Conservation (phyloP, 1,140 invertebrate species). For the Scaptodrosophila lebanonensis region DNA sequence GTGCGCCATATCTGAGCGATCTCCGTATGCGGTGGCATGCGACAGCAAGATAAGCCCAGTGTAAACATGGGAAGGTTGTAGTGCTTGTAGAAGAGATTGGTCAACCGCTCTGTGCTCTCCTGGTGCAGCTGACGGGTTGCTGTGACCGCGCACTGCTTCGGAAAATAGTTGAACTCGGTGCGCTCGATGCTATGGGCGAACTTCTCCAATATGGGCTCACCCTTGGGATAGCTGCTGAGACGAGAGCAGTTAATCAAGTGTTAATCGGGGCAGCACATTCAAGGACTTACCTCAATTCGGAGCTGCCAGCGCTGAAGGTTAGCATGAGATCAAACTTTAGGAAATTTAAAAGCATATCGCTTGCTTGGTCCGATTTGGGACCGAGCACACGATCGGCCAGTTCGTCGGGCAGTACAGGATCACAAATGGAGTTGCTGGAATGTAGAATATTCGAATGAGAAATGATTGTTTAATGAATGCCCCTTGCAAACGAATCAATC, state of each 20-base stretch:
- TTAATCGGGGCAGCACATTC: background rate
- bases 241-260: background rate
- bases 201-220: slow-evolving; percentile 59
- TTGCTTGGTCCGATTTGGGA: slow-evolving; percentile 46
- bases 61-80: slow-evolving; percentile 80
- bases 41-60: slow-evolving; percentile 85
- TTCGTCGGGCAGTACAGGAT: slow-evolving; percentile 63
- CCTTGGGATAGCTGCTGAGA: slow-evolving; percentile 40
- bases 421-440: slow-evolving; percentile 59
- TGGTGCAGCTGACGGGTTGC: slow-evolving; percentile 47
- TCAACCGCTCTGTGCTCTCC: slow-evolving; percentile 70
- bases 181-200: slow-evolving; percentile 58
- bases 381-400: slow-evolving; percentile 63
- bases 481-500: no score
- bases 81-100: slow-evolving; percentile 80
- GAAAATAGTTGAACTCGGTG: slow-evolving; percentile 63
- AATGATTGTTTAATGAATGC: no score
- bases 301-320: slow-evolving; percentile 62
- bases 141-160: slow-evolving; percentile 54
- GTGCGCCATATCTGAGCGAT: slow-evolving; percentile 87
- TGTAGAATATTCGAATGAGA: no score
- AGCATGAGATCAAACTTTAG: slow-evolving; percentile 66
- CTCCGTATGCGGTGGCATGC: slow-evolving; percentile 83
- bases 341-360: slow-evolving; percentile 60
- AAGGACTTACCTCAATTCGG: slow-evolving; percentile 40